Evolutionary conservation across 2,797 vertebrate species (phyloP).

Genomic region (Phrynocephalus guinanensis): DNA sequence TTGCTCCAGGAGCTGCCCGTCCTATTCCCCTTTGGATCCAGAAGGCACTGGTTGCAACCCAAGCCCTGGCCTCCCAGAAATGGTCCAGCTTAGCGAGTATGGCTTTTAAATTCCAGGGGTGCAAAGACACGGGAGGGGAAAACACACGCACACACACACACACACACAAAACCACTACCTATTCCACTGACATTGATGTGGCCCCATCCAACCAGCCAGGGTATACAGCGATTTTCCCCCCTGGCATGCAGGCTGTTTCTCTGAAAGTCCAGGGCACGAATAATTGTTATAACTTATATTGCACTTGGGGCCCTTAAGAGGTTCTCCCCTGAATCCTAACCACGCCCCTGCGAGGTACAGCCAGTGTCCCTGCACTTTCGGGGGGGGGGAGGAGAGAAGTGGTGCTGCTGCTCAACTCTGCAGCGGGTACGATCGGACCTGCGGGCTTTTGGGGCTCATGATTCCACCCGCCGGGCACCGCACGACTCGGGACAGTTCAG

Average conservation of each 20-base stretch:
- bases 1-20: rapidly evolving
- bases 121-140: no score
- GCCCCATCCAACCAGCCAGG: background rate
- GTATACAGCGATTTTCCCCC: background rate
- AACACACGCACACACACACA: no score
- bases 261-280: background rate
- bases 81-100: conserved; percentile 3
- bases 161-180: background rate
- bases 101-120: conserved; percentile 29
- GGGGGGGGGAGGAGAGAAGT: background rate
- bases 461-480: no score
- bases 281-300: background rate
- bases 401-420: background rate
- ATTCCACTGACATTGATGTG: background rate
- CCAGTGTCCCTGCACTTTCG: no score
- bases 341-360: background rate
- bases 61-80: conserved; percentile 10
- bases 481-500: no score
- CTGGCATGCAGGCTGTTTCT: background rate
- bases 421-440: no score
- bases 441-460: background rate
- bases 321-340: no score
- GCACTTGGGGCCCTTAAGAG: background rate
- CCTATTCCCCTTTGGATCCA: background rate
- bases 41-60: conserved; percentile 20